Conservation (phyloP, 2,797 vertebrate species). For the Intellagama lesueurii region DNA sequence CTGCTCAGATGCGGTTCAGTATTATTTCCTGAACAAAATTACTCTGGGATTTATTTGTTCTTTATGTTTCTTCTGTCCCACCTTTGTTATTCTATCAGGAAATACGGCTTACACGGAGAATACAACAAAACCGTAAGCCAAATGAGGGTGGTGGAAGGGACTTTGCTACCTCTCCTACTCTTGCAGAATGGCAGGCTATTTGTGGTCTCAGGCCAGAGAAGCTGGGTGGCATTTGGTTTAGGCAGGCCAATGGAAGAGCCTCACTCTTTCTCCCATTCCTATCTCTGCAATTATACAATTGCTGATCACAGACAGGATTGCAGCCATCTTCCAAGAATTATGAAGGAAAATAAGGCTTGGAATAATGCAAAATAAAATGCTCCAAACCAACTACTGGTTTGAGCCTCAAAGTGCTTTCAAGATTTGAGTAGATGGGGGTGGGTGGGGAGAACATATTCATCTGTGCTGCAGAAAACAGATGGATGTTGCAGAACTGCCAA, state of each 20-base stretch:
- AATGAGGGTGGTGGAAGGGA: neutral
- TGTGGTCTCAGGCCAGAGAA: neutral
- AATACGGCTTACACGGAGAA: neutral
- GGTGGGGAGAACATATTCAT: neutral
- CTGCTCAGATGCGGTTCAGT: neutral
- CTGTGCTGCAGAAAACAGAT: neutral
- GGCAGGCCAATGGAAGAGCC: neutral
- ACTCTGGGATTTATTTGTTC: neutral
- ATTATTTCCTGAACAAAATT: neutral
- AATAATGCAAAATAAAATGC: neutral
- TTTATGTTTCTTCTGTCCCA: neutral
- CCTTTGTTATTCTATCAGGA: neutral
- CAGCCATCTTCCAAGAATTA: neutral
- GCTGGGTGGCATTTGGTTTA: neutral
- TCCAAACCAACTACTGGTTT: neutral
- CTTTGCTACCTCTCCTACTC: neutral
- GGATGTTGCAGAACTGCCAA: neutral
- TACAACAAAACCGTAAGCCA: neutral
- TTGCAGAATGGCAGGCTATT: neutral
- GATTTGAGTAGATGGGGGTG: neutral
- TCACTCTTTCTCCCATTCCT: neutral
- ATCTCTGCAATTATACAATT: neutral
- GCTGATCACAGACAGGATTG: neutral
- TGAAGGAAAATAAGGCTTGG: neutral
- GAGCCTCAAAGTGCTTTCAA: neutral